Evolutionary conservation across 2,888 invertebrate species (phyloP).

Genomic region (Megamerina dolium): DNA sequence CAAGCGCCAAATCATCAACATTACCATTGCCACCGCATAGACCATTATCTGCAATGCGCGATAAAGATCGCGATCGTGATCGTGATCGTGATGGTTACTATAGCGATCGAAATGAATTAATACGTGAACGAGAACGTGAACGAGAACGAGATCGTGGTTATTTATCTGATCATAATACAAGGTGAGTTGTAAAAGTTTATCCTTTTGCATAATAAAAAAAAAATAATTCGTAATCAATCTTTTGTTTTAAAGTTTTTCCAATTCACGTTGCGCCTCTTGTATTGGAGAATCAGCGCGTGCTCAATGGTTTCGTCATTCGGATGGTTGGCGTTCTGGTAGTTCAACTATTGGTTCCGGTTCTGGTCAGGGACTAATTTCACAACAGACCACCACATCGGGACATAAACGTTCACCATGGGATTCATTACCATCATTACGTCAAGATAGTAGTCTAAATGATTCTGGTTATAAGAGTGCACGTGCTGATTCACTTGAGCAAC

Average conservation of each 20-base stretch:
- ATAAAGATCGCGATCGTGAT: conserved; percentile 53
- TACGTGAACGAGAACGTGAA: conserved; percentile 69
- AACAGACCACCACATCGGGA: conserved; percentile 46
- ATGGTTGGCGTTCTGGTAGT: conserved; percentile 77
- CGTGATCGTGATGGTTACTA: conserved; percentile 79
- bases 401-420: conserved; percentile 84
- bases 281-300: conserved; percentile 84
- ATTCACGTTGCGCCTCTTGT: conserved; percentile 75
- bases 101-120: conserved; percentile 79
- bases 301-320: conserved; percentile 86
- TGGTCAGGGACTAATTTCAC: conserved; percentile 52
- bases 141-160: conserved; percentile 66
- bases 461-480: conserved; percentile 81
- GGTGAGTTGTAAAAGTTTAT: conserved; percentile 48
- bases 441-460: conserved; percentile 80
- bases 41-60: conserved; percentile 52
- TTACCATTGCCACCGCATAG: conserved; percentile 72
- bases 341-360: conserved; percentile 61
- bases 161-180: conserved; percentile 71
- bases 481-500: conserved; percentile 80
- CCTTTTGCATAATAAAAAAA: neutral
- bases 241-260: conserved; percentile 43
- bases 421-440: conserved; percentile 75
- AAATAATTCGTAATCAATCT: conserved; percentile 7
- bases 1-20: conserved; percentile 76